These are phyloP conservation scores for Sitobion miscanthi DNA, from an alignment of 1,140 invertebrate species.

Conservation along the genomic window DNA sequence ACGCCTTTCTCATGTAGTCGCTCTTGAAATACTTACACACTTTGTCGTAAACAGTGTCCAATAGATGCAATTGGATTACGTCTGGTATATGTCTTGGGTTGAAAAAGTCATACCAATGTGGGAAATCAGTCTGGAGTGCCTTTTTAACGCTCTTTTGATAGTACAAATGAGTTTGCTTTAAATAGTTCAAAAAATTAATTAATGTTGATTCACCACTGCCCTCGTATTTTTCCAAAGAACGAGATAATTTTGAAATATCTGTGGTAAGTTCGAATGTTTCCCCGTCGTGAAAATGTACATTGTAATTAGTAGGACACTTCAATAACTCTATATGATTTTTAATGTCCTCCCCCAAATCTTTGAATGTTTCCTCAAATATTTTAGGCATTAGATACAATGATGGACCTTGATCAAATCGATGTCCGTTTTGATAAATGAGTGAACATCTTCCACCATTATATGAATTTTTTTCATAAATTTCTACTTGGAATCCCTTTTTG, in stretches of 20 bases:
- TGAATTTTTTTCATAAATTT: constrained; percentile 47
- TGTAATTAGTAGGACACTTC: constrained; percentile 44
- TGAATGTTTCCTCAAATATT: constrained; percentile 48
- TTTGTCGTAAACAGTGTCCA: constrained; percentile 43
- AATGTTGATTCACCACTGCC: constrained; percentile 1
- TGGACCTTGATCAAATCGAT: constrained; percentile 51
- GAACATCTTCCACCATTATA: constrained; percentile 54
- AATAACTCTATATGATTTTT: constrained; percentile 32
- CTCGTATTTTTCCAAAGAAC: constrained; percentile 45
- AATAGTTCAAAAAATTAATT: constrained; percentile 26
- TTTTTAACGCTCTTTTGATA: constrained; percentile 46
- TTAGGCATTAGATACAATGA: constrained; percentile 46
- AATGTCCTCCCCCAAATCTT: constrained; percentile 49
- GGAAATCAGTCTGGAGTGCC: constrained; percentile 33
- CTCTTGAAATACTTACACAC: constrained; percentile 53
- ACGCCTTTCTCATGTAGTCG: constrained; percentile 49
- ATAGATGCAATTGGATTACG: constrained; percentile 14
- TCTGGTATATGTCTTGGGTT: constrained; percentile 44
- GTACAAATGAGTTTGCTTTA: constrained; percentile 40
- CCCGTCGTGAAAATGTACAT: constrained; percentile 41
- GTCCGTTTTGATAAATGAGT: constrained; percentile 29
- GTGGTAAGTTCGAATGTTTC: constrained; percentile 41
- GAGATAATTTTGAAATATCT: constrained; percentile 31
- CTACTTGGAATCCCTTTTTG: constrained; percentile 49
- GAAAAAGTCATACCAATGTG: constrained; percentile 51